A percentile compares a stretch with the other conserved stretches of the same genome.
Evolutionary conservation across 2,113 vertebrate genomes (phyloP).

Genomic region (Oryzias melastigma): DNA sequence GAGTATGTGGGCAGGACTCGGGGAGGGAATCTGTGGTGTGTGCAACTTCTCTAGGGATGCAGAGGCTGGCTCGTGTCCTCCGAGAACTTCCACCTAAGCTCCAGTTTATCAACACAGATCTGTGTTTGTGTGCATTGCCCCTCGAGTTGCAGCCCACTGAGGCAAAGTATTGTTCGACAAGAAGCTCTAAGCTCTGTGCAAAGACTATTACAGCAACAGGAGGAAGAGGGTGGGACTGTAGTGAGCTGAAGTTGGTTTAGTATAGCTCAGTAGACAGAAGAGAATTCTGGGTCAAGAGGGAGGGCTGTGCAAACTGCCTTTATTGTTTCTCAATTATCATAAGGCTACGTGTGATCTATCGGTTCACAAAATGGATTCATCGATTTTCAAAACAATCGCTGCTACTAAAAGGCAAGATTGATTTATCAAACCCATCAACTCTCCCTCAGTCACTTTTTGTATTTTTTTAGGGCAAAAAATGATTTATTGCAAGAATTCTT

Average conservation of each 20-base stretch:
- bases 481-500: too few species aligned
- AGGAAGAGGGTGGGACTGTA: constrained; percentile 7
- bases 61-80: constrained; percentile 55
- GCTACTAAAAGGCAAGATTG: too few species aligned
- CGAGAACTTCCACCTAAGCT: constrained; percentile 40
- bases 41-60: constrained; percentile 39
- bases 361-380: too few species aligned
- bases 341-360: too few species aligned
- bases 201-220: constrained; percentile 36
- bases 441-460: too few species aligned
- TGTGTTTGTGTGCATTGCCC: constrained; percentile 45
- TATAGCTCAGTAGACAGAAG: constrained; percentile 5
- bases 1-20: constrained; percentile 23
- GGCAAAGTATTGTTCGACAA: constrained; percentile 48
- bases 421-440: too few species aligned
- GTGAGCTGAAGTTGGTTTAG: constrained; percentile 33
- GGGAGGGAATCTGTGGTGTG: constrained; percentile 4
- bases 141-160: constrained; percentile 37
- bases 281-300: constrained; percentile 29
- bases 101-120: constrained; percentile 32
- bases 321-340: too few species aligned
- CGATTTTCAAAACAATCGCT: too few species aligned
- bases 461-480: too few species aligned
- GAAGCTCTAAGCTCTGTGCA: constrained; percentile 22
- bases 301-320: too few species aligned